These are phyloP conservation scores for Hippopotamus amphibius DNA, from an alignment of 2,113 vertebrate species.

Conservation along the genomic window DNA sequence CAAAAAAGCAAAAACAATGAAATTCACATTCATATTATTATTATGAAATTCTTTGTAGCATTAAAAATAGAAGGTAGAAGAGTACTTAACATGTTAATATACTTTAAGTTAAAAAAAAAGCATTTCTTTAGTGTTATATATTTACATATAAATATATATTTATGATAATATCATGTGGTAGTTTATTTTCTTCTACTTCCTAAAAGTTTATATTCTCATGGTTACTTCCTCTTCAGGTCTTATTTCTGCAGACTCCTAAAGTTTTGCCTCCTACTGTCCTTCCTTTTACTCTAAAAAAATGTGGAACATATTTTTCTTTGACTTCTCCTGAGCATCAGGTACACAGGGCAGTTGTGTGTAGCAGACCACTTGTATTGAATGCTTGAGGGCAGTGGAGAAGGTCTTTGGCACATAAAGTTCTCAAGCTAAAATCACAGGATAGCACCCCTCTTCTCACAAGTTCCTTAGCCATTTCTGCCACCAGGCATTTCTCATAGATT, in stretches of 20 bases:
- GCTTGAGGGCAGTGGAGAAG: not conserved
- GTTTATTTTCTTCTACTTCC: not conserved
- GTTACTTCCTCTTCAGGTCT: not conserved
- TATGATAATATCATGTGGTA: not conserved
- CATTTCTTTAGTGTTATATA: not conserved
- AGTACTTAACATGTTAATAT: not conserved
- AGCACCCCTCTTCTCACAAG: not conserved
- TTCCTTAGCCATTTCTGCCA: not conserved
- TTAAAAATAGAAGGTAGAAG: not conserved
- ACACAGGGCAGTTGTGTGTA: not conserved
- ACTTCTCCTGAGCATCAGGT: not conserved
- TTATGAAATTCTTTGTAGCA: not conserved
- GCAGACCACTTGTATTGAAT: not conserved
- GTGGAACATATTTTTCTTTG: not conserved
- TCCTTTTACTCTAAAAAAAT: not conserved
- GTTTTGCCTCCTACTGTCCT: not conserved
- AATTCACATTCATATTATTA: not conserved
- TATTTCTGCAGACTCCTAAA: not conserved
- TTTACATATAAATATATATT: not conserved
- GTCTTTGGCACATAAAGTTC: not conserved
- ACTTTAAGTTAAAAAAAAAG: conserved; percentile 41
- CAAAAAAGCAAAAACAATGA: not conserved
- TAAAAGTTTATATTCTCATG: not conserved
- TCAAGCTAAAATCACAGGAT: not conserved
- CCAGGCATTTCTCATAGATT: not conserved